These are phyloP conservation scores for Isoperla grammatica DNA, from an alignment of 2,888 invertebrate species.

Conservation along the genomic window DNA sequence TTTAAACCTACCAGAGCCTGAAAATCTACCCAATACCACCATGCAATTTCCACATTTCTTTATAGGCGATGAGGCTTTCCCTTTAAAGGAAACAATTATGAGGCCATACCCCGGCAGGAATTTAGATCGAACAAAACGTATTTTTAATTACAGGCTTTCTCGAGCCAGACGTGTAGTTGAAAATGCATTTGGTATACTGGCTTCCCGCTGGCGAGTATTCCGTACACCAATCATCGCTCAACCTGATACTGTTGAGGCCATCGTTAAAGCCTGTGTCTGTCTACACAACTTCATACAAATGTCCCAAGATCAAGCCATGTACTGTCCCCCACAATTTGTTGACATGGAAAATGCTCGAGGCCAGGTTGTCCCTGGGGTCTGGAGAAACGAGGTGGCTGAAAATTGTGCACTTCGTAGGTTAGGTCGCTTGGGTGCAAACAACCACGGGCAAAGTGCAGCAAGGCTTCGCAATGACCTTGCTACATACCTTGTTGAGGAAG, in stretches of 20 bases:
- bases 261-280: constrained; percentile 25
- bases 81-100: constrained; percentile 24
- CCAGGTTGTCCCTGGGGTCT: too few species aligned
- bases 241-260: constrained; percentile 23
- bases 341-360: too few species aligned
- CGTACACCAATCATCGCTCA: constrained; percentile 26
- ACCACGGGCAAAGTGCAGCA: too few species aligned
- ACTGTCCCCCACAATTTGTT: too few species aligned
- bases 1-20: constrained; percentile 22
- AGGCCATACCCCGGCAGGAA: constrained; percentile 27
- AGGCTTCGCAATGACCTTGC: too few species aligned
- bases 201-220: constrained; percentile 27
- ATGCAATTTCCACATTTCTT: constrained; percentile 26
- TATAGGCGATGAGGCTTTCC: constrained; percentile 29
- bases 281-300: constrained; percentile 12
- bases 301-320: too few species aligned
- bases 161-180: constrained; percentile 28
- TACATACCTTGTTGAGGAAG: too few species aligned
- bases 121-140: constrained; percentile 21
- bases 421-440: too few species aligned
- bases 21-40: constrained; percentile 5
- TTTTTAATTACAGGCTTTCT: constrained; percentile 30
- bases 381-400: too few species aligned
- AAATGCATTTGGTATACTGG: constrained; percentile 30
- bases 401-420: too few species aligned